These are phyloP conservation scores for Paraplagusia blochii DNA, from an alignment of 2,113 vertebrate genomes.

Conservation along the genomic window DNA sequence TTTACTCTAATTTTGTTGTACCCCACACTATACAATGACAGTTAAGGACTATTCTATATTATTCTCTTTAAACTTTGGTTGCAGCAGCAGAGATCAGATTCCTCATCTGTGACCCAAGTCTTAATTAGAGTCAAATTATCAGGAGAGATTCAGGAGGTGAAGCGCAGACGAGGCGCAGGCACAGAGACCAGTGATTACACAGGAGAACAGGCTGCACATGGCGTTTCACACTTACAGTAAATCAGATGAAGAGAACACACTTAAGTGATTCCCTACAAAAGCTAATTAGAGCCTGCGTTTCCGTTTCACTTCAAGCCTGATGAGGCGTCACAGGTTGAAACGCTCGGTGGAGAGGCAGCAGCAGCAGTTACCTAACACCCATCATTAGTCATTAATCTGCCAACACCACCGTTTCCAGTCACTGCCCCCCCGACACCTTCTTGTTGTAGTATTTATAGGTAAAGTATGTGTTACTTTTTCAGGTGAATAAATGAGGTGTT, in stretches of 20 bases:
- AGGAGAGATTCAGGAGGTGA: conserved; percentile 16
- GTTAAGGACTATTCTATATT: too few relatives aligned
- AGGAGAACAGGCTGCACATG: conserved; percentile 11
- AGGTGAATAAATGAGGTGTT: too few relatives aligned
- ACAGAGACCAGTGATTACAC: conserved; percentile 36
- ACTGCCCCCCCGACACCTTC: neutral
- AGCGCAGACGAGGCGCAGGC: conserved; percentile 5
- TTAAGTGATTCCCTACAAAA: conserved; percentile 46
- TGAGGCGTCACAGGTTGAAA: conserved; percentile 26
- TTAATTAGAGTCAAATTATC: conserved; percentile 55
- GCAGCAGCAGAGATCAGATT: too few relatives aligned
- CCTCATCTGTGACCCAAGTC: neutral
- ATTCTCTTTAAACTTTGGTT: too few relatives aligned
- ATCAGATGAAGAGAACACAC: conserved; percentile 38
- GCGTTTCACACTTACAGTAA: conserved; percentile 36
- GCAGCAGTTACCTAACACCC: neutral
- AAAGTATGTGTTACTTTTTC: too few relatives aligned
- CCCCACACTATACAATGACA: too few relatives aligned
- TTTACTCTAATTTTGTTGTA: too few relatives aligned
- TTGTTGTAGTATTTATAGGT: too few relatives aligned
- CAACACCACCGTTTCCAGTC: neutral
- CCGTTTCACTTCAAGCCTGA: conserved; percentile 28
- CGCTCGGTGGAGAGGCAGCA: conserved; percentile 16
- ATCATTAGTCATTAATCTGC: conserved; percentile 7
- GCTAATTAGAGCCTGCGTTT: conserved; percentile 49